Evolutionary conservation across 2,113 vertebrate species (phyloP).

Genomic region (Hyaena hyaena): DNA sequence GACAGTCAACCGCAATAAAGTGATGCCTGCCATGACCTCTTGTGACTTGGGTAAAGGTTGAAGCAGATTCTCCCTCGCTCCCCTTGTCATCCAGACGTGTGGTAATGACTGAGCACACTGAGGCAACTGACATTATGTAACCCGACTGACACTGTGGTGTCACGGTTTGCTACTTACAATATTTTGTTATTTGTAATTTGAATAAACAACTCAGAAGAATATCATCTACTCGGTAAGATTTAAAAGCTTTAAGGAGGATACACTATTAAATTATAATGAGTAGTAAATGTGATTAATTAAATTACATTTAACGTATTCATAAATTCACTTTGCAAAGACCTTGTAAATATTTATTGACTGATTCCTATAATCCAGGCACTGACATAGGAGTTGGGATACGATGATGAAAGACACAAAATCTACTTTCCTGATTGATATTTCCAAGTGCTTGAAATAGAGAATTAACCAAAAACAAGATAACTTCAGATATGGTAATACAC

Average conservation of each 20-base stretch:
- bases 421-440: background rate
- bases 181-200: background rate
- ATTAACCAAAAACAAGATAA: background rate
- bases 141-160: too few relatives aligned
- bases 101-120: background rate
- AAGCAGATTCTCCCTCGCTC: rapidly evolving
- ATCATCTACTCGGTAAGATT: background rate
- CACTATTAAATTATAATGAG: background rate
- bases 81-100: background rate
- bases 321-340: background rate
- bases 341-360: background rate
- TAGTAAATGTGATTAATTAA: background rate
- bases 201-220: constrained; percentile 11
- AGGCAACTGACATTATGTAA: background rate
- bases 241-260: background rate
- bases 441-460: background rate
- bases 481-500: background rate
- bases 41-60: constrained; percentile 56
- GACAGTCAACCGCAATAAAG: constrained; percentile 61
- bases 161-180: background rate
- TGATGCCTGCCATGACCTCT: constrained; percentile 58
- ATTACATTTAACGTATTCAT: background rate
- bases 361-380: background rate
- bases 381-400: background rate
- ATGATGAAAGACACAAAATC: background rate